Conservation (phyloP, 2,113 vertebrate genomes). For the Nerophis ophidion region DNA sequence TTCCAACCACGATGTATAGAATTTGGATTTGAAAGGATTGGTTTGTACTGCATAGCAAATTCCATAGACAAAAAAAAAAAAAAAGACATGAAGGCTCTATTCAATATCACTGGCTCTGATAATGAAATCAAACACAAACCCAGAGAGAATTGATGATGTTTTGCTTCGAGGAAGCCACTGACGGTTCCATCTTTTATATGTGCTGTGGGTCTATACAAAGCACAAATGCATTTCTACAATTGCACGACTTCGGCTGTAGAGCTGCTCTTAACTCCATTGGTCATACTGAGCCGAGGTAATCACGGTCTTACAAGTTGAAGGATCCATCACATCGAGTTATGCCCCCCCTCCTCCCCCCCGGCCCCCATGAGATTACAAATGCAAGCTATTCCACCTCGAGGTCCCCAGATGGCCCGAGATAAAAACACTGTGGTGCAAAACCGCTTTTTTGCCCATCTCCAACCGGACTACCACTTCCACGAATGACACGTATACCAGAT, state of each 20-base stretch:
- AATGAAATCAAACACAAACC: constrained; percentile 29
- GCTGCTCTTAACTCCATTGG: constrained; percentile 24
- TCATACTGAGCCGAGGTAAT: background rate
- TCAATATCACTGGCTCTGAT: constrained; percentile 27
- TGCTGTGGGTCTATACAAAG: constrained; percentile 64
- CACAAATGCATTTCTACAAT: constrained; percentile 60
- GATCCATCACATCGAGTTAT: constrained; percentile 14
- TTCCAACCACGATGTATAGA: too few species aligned
- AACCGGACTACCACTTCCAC: constrained; percentile 39
- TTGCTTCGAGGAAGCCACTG: constrained; percentile 22
- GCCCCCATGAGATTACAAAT: constrained; percentile 21
- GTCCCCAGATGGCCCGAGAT: constrained; percentile 29
- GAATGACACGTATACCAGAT: constrained; percentile 48
- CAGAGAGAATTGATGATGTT: constrained; percentile 25
- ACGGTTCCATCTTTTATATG: constrained; percentile 39
- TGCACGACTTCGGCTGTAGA: constrained; percentile 49
- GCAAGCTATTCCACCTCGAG: constrained; percentile 27
- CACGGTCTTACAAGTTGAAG: constrained; percentile 10
- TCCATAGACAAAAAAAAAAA: too few species aligned
- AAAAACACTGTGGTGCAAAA: constrained; percentile 62
- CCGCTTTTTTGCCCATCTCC: constrained; percentile 42
- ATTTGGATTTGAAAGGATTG: too few species aligned
- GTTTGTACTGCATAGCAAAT: too few species aligned
- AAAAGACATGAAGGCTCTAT: constrained; percentile 20
- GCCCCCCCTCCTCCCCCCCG: too few species aligned